These are phyloP conservation scores for Camptogramma bilineatum DNA, from an alignment of 2,888 invertebrate genomes.

Conservation along the genomic window DNA sequence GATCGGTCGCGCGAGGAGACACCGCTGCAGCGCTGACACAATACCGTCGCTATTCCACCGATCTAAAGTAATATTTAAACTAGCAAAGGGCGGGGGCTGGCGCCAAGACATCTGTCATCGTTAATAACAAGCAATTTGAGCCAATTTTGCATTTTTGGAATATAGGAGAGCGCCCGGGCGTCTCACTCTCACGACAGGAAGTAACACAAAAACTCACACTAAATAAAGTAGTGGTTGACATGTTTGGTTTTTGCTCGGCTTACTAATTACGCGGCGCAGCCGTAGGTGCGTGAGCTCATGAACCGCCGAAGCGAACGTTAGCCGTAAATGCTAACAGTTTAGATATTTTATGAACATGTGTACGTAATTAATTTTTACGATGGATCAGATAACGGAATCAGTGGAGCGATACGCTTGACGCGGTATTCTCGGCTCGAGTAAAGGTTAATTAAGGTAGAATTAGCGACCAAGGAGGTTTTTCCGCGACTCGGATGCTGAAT, in stretches of 20 bases:
- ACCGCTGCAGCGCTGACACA: slow-evolving; percentile 33
- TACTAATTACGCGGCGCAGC: slow-evolving; percentile 68
- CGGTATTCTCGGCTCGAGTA: slow-evolving; percentile 61
- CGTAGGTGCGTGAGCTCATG: slow-evolving; percentile 71
- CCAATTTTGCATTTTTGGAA: slow-evolving; percentile 83
- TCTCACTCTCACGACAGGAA: slow-evolving; percentile 78
- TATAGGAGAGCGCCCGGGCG: slow-evolving; percentile 75
- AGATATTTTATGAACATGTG: slow-evolving; percentile 84
- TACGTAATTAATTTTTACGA: slow-evolving; percentile 85
- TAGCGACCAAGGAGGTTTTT: slow-evolving; percentile 61
- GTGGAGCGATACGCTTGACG: slow-evolving; percentile 78
- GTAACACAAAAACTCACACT: slow-evolving; percentile 78
- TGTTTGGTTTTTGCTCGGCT: slow-evolving; percentile 72
- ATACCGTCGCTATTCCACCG: slow-evolving; percentile 47
- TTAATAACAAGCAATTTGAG: slow-evolving; percentile 85
- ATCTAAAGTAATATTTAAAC: slow-evolving; percentile 48
- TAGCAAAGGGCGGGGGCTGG: slow-evolving; percentile 56
- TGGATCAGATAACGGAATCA: slow-evolving; percentile 79
- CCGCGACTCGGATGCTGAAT: slow-evolving; percentile 51
- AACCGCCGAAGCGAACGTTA: slow-evolving; percentile 69
- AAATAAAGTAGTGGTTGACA: slow-evolving; percentile 81
- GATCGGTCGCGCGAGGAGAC: slow-evolving; percentile 66
- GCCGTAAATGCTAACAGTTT: slow-evolving; percentile 79
- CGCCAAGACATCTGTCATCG: slow-evolving; percentile 85
- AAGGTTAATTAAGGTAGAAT: slow-evolving; percentile 74